Conservation (phyloP, 1,140 invertebrate genomes). For the Epicauta chinensis region DNA sequence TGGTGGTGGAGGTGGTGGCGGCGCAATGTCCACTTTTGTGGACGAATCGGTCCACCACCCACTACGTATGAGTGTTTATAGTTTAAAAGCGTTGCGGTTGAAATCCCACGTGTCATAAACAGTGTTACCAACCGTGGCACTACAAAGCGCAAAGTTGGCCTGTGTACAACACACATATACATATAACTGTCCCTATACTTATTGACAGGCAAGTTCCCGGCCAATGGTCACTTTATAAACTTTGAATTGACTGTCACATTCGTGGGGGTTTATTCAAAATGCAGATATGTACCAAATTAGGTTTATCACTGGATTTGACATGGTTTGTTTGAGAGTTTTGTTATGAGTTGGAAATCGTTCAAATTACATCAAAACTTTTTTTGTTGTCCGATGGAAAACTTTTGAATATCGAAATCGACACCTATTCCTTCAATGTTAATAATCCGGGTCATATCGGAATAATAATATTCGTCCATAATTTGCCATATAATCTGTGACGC, state of each 20-base stretch:
- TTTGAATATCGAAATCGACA: too few relatives aligned
- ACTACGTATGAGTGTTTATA: neutral
- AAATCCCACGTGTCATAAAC: neutral
- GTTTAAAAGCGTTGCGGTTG: neutral
- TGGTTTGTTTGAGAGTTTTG: neutral
- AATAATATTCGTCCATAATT: constrained; percentile 17
- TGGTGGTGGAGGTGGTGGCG: neutral
- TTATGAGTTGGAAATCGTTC: too few relatives aligned
- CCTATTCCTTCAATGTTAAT: too few relatives aligned
- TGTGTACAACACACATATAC: too few relatives aligned
- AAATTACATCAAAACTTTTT: too few relatives aligned
- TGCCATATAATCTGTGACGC: constrained; percentile 16
- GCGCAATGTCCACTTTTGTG: neutral
- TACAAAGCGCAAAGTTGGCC: neutral
- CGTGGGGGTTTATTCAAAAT: neutral
- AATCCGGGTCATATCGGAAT: too few relatives aligned
- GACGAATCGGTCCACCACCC: too few relatives aligned
- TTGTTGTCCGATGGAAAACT: too few relatives aligned
- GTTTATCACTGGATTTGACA: neutral
- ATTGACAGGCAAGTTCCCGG: neutral
- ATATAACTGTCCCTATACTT: neutral
- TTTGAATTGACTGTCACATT: neutral
- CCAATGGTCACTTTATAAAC: neutral
- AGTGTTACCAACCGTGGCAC: neutral
- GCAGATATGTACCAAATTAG: neutral